These are phyloP conservation scores for Drosophila grimshawi DNA, from an alignment of 1,140 invertebrate species.

Conservation along the genomic window DNA sequence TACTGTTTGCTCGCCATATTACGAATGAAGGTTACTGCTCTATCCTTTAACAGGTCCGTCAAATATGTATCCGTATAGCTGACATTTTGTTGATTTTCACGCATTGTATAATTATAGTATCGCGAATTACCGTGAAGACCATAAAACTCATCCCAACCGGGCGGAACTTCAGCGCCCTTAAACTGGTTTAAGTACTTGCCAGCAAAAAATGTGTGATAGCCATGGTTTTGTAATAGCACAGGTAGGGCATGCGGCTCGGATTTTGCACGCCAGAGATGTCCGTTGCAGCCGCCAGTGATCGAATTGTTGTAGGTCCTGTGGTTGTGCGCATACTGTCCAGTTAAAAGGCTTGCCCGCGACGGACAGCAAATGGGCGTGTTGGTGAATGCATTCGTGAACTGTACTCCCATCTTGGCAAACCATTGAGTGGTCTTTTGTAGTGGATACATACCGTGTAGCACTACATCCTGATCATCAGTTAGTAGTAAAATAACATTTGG, in stretches of 20 bases:
- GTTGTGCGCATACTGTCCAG: conserved; percentile 94
- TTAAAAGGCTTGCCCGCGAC: conserved; percentile 93
- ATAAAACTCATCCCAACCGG: conserved; percentile 93
- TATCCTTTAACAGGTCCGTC: conserved; percentile 90
- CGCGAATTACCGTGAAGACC: conserved; percentile 93
- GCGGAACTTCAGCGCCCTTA: conserved; percentile 88
- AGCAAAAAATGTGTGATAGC: conserved; percentile 92
- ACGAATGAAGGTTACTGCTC: conserved; percentile 87
- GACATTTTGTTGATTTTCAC: conserved; percentile 89
- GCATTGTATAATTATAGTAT: conserved; percentile 95
- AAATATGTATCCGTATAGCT: conserved; percentile 89
- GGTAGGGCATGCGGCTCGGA: conserved; percentile 90
- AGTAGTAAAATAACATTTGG: conserved; percentile 93
- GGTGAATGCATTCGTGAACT: conserved; percentile 91
- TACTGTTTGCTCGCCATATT: conserved; percentile 8
- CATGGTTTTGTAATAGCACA: conserved; percentile 86
- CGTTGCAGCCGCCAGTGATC: conserved; percentile 90
- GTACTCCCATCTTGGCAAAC: conserved; percentile 88
- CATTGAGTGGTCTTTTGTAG: conserved; percentile 88
- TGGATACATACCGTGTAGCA: conserved; percentile 90
- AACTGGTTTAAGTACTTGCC: conserved; percentile 95
- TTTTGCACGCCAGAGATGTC: conserved; percentile 87
- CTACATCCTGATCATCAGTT: conserved; percentile 94
- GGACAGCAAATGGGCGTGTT: conserved; percentile 95
- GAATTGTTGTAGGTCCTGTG: conserved; percentile 92